Base-by-base conservation (phyloP, 2,113 vertebrate genomes). In the Rhineura floridana region DNA sequence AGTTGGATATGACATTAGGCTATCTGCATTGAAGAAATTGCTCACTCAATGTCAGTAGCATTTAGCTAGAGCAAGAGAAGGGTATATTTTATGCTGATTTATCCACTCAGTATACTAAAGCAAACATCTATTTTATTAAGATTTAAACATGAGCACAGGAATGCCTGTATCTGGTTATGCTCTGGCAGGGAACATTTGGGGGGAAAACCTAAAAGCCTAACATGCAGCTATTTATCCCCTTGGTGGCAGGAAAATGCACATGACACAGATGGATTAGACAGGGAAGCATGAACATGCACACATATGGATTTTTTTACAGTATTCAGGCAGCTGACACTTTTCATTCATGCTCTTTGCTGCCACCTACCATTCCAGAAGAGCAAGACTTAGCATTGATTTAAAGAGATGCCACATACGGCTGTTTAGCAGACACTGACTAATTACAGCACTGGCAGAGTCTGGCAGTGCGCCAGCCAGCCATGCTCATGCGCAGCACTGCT, bases 401-500 rank as follows among this genome's bases (percentile, higher is more conserved):
- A 2, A 48, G 86, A 78, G 85, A 19, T 9, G 30, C 87, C 79
- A 77, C 89, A 84, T 90, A 65, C 50, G 82, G 82, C 77, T 93
- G 83, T 9, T 86, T 0, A 88, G 90, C 89, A 88, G 88, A 69
- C 85, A 44, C 81, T 86, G 92, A 88, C 19, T 85, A 72, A 91
- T 0, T 28, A 93, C 86, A 33, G 84, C 11, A 15, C n/a, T 90
- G 89, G 90, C 87, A 85, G 90, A 69, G 70, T 0, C 3, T 84
- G 95, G 88, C 81, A 2, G 19, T 42, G 0, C 1, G 91, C 91
- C 91, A 76, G 83, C 4, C 48, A 28, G 88, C 0, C 46, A 59
- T 0, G 4, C 88, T 84, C 93, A 91, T 93, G 90, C 85, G 72
- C 93, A 83, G 89, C 3, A 0, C 39, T 0, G 0, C 87, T 1